Evolutionary conservation across 2,888 invertebrate species (phyloP).

Genomic region (Mechanitis messenoides): DNA sequence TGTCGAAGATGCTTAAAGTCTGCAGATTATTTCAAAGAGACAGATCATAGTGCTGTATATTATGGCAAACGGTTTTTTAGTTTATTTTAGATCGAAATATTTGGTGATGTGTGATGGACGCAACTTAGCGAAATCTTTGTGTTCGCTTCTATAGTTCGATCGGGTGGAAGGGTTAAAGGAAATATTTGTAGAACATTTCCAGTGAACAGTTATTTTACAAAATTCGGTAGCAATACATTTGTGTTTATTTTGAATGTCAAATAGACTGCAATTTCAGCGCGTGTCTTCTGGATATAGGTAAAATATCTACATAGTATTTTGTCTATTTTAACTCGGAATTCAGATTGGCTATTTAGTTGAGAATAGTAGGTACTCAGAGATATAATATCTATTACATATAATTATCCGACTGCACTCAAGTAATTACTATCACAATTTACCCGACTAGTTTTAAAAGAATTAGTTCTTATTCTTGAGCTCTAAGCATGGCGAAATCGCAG

Average conservation of each 20-base stretch:
- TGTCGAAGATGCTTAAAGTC: not conserved
- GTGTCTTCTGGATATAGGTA: too few species aligned
- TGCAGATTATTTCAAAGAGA: slow-evolving; percentile 4
- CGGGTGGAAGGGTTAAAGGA: slow-evolving; percentile 20
- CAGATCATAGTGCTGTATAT: slow-evolving; percentile 4
- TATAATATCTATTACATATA: too few species aligned
- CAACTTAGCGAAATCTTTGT: slow-evolving; percentile 18
- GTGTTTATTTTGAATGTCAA: slow-evolving; percentile 12
- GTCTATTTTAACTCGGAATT: too few species aligned
- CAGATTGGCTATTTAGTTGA: too few species aligned
- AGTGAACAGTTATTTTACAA: slow-evolving; percentile 16
- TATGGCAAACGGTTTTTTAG: slow-evolving; percentile 2
- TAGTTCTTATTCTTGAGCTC: too few species aligned
- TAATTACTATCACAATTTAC: too few species aligned
- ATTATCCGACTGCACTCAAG: too few species aligned
- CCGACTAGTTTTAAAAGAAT: too few species aligned
- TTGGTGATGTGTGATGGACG: slow-evolving; percentile 9
- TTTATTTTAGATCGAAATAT: slow-evolving; percentile 12
- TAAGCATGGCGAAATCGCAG: too few species aligned
- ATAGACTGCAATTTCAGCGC: slow-evolving; percentile 1
- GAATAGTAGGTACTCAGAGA: too few species aligned
- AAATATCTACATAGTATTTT: too few species aligned
- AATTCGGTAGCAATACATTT: slow-evolving; percentile 8
- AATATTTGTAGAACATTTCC: slow-evolving; percentile 18
- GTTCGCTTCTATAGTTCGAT: slow-evolving; percentile 13